Percentiles rank a stretch among this genome's conserved stretches.
phyloP scores from a whole-genome alignment of 2,888 invertebrate species.

The Dromius quadrimaculatus region DNA sequence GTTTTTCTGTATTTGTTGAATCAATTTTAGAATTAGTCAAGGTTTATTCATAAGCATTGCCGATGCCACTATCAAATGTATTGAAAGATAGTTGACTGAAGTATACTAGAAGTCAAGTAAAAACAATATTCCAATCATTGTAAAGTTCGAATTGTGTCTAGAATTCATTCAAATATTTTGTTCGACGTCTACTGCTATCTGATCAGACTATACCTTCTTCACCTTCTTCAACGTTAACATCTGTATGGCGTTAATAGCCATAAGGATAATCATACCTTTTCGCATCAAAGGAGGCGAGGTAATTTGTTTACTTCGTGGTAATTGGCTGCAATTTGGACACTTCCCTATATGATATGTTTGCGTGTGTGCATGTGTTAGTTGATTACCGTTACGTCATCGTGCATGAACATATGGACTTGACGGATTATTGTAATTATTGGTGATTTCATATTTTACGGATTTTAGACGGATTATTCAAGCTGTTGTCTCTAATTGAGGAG shows the following conservation, averaged over 20 bases:
- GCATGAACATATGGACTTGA: conserved; percentile 19
- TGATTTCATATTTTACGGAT: conserved; percentile 31
- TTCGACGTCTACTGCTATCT: too few relatives aligned
- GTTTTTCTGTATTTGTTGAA: conserved; percentile 22
- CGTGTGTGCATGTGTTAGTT: background rate
- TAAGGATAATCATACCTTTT: background rate
- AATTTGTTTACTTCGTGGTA: conserved; percentile 25
- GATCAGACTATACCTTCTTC: background rate
- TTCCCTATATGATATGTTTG: background rate
- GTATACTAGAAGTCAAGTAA: too few relatives aligned
- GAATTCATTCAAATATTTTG: too few relatives aligned
- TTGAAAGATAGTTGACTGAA: too few relatives aligned
- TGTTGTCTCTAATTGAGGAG: background rate
- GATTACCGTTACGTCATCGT: conserved; percentile 17
- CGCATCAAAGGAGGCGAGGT: background rate
- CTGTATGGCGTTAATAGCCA: background rate
- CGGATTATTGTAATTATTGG: conserved; percentile 23
- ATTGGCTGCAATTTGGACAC: background rate
- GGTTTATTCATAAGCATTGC: too few relatives aligned
- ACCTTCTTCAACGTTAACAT: background rate
- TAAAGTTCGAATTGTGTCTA: too few relatives aligned
- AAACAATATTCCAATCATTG: too few relatives aligned
- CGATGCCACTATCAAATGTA: too few relatives aligned
- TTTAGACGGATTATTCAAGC: conserved; percentile 10
- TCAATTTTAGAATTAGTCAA: conserved; percentile 33